phyloP scores from a whole-genome alignment of 2,888 invertebrate species.

The Torymus texanus region DNA sequence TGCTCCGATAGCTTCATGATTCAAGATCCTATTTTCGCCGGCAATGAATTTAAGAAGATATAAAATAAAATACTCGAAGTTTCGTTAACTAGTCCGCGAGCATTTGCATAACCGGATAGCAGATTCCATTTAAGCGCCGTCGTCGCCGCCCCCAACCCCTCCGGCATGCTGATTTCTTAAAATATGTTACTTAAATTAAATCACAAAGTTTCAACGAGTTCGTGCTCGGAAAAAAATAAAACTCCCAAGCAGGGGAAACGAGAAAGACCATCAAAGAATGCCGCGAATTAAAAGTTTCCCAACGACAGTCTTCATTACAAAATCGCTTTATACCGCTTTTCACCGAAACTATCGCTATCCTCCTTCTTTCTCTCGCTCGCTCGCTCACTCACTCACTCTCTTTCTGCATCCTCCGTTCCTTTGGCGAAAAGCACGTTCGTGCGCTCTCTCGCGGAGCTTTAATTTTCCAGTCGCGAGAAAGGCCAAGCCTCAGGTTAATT shows the following conservation, averaged over 20 bases:
- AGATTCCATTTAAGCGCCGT: no score
- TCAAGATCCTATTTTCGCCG: no score
- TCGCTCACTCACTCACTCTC: background rate
- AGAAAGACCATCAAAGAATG: slow-evolving; percentile 24
- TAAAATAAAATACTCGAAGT: no score
- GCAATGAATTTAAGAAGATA: no score
- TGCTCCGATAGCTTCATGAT: no score
- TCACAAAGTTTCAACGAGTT: slow-evolving; percentile 10
- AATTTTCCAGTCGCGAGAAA: slow-evolving; percentile 15
- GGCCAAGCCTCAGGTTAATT: slow-evolving; percentile 8
- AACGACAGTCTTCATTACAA: slow-evolving; percentile 47
- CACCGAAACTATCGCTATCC: background rate
- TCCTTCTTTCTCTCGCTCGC: background rate
- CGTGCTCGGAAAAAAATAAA: background rate
- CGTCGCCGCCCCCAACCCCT: no score
- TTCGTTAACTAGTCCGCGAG: no score
- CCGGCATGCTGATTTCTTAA: slow-evolving; percentile 5
- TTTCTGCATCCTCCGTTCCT: background rate
- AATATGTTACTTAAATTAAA: slow-evolving; percentile 26
- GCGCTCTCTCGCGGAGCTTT: background rate
- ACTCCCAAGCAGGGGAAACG: background rate
- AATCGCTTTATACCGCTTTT: slow-evolving; percentile 36
- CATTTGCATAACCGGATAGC: no score
- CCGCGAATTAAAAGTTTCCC: slow-evolving; percentile 46
- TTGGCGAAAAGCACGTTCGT: no score